A percentile compares a stretch with the other conserved stretches of the same genome.
Evolutionary conservation across 2,113 vertebrate species (phyloP).

Genomic region (Salvelinus alpinus): DNA sequence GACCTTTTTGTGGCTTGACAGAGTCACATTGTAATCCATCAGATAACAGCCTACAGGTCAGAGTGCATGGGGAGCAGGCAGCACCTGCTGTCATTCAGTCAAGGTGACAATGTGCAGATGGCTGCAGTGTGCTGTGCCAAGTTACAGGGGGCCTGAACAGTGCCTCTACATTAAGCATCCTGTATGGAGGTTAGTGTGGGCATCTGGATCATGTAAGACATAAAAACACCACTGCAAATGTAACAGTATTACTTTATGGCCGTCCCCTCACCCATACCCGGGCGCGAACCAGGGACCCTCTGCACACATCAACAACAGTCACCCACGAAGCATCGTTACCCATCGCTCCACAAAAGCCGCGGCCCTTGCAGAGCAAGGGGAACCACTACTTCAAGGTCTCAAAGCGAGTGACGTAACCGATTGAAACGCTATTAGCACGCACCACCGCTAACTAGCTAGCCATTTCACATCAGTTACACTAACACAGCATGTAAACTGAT

Average conservation of each 20-base stretch:
- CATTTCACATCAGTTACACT: too few species aligned
- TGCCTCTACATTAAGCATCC: not conserved
- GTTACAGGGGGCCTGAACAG: conserved; percentile 5
- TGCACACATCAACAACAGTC: too few species aligned
- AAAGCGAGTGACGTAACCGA: too few species aligned
- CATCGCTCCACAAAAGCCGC: too few species aligned
- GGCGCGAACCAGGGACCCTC: too few species aligned
- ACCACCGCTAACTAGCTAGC: too few species aligned
- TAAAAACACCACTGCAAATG: not conserved
- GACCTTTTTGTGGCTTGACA: conserved; percentile 40
- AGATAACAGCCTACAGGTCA: conserved; percentile 61
- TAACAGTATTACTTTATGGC: too few species aligned
- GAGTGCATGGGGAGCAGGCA: conserved; percentile 27
- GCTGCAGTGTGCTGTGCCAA: conserved; percentile 22
- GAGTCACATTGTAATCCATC: conserved; percentile 56
- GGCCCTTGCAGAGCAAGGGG: too few species aligned
- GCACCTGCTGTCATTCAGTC: conserved; percentile 63
- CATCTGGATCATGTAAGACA: not conserved
- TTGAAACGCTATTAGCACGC: too few species aligned
- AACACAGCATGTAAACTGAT: conserved; percentile 21
- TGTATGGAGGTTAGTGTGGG: conserved; percentile 9
- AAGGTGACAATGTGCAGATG: conserved; percentile 60
- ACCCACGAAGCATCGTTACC: too few species aligned
- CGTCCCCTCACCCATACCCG: too few species aligned
- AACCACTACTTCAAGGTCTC: too few species aligned